phyloP scores from a whole-genome alignment of 2,888 invertebrate genomes.

The Epistrophella euchroma region DNA sequence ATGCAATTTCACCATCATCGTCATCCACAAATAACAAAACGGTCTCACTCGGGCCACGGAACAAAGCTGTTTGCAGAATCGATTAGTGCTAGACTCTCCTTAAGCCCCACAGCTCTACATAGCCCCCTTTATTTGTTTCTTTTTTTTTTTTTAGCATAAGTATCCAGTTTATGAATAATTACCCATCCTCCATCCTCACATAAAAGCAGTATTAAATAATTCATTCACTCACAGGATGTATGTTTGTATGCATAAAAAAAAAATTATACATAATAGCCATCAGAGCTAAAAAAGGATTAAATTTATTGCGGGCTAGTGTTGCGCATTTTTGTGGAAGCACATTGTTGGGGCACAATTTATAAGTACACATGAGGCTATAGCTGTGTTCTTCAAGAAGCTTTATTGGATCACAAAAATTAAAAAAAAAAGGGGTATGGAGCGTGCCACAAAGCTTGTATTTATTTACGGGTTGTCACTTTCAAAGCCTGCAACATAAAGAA shows the following conservation, averaged over 20 bases:
- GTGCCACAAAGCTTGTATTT: conserved; percentile 21
- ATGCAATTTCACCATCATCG: conserved; percentile 36
- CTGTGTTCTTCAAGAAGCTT: conserved; percentile 6
- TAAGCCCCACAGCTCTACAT: background rate
- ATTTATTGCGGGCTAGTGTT: conserved; percentile 15
- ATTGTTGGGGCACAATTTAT: background rate
- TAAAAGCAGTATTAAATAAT: conserved; percentile 33
- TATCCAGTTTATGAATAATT: conserved; percentile 33
- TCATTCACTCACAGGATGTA: conserved; percentile 36
- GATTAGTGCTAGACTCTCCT: conserved; percentile 38
- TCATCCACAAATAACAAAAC: background rate
- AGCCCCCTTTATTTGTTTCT: background rate
- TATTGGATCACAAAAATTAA: conserved; percentile 29
- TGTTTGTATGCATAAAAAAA: conserved; percentile 4
- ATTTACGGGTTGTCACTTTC: conserved; percentile 22
- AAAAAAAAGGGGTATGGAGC: background rate
- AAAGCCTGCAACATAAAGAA: background rate
- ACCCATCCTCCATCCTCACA: background rate
- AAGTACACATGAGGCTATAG: background rate
- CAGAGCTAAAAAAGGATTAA: conserved; percentile 38
- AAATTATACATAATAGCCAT: background rate
- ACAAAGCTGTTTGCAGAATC: conserved; percentile 46
- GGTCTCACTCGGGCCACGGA: background rate
- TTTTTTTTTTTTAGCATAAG: background rate
- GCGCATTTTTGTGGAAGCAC: conserved; percentile 18